phyloP scores from a whole-genome alignment of 2,113 vertebrate species.

The Gymnogyps californianus region DNA sequence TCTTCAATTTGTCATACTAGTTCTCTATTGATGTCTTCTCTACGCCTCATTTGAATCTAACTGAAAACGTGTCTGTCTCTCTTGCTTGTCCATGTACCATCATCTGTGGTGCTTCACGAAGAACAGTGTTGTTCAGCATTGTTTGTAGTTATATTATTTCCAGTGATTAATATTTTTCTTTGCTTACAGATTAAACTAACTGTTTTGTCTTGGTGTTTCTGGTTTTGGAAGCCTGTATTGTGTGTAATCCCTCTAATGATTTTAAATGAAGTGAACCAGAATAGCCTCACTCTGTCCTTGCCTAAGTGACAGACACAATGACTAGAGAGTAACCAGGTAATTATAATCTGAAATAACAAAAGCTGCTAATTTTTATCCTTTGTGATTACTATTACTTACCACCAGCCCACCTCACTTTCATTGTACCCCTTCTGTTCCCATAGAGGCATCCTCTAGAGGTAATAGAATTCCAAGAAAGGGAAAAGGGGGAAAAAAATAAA shows the following conservation, averaged over 20 bases:
- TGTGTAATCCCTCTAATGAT: neutral
- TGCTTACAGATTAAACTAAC: neutral
- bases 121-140: neutral
- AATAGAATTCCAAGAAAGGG: neutral
- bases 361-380: neutral
- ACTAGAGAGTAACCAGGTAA: neutral
- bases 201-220: neutral
- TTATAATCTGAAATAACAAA: conserved; percentile 12
- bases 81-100: neutral
- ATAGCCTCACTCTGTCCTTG: neutral
- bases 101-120: neutral
- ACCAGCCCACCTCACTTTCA: neutral
- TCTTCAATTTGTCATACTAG: neutral
- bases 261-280: neutral
- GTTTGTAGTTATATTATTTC: neutral
- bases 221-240: neutral
- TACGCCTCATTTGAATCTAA: neutral
- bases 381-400: neutral
- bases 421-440: neutral
- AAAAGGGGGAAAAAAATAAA: neutral
- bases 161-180: neutral
- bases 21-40: neutral
- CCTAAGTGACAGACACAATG: neutral
- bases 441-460: neutral
- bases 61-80: rapidly evolving